phyloP scores from a whole-genome alignment of 2,888 invertebrate genomes.

The Metacarcinus magister region DNA sequence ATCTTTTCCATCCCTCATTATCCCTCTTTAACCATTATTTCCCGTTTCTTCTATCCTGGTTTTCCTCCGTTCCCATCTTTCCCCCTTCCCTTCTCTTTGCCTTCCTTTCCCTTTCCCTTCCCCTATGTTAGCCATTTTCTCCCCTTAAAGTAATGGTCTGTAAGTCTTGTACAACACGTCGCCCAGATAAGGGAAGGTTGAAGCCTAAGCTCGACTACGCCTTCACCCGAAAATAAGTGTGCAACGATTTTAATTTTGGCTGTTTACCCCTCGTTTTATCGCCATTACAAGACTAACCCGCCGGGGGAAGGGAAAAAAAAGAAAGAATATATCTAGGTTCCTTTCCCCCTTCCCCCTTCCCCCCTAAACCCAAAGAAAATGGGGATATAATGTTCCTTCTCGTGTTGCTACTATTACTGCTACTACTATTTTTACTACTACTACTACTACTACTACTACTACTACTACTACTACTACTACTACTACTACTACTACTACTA shows the following conservation, averaged over 20 bases:
- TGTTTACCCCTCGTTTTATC: slow-evolving; percentile 42
- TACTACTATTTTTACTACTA: background rate
- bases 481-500: too few relatives aligned
- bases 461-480: background rate
- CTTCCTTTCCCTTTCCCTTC: background rate
- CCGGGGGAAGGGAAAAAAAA: background rate
- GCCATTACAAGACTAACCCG: slow-evolving; percentile 12
- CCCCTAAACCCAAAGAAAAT: background rate
- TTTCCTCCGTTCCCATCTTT: slow-evolving; percentile 3
- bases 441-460: background rate
- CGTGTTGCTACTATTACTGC: background rate
- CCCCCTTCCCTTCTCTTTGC: background rate
- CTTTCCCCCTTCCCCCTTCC: background rate
- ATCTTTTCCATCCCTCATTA: background rate
- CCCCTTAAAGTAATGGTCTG: slow-evolving; percentile 59
- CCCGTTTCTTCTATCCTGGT: background rate
- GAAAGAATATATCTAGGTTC: background rate
- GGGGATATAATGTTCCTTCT: background rate
- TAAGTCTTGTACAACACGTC: slow-evolving; percentile 54
- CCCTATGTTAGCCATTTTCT: slow-evolving; percentile 37
- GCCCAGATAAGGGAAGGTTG: slow-evolving; percentile 20
- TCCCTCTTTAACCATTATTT: background rate
- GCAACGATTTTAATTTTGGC: slow-evolving; percentile 42
- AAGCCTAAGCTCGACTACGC: background rate
- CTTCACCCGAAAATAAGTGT: slow-evolving; percentile 19